Conservation (phyloP, 1,140 invertebrate species). For the Caenorhabditis latens region DNA sequence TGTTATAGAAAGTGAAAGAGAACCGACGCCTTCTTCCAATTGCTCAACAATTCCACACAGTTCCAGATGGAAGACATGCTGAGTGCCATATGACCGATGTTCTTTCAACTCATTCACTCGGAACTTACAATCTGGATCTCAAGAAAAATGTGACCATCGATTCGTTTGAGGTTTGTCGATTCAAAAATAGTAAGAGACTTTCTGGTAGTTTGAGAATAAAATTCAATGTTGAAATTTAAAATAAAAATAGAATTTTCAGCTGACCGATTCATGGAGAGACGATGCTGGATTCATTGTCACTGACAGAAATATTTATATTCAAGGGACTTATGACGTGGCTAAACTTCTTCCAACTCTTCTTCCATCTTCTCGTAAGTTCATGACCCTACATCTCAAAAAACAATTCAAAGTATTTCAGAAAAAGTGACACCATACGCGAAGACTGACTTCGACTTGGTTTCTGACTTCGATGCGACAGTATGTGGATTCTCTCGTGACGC, state of each 20-base stretch:
- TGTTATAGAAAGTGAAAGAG: slow-evolving; percentile 55
- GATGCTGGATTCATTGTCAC: slow-evolving; percentile 75
- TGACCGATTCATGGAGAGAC: slow-evolving; percentile 68
- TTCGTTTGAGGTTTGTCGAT: slow-evolving; percentile 71
- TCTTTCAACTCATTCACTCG: slow-evolving; percentile 72
- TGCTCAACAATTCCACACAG: slow-evolving; percentile 75
- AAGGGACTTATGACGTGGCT: slow-evolving; percentile 65
- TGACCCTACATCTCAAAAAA: background rate
- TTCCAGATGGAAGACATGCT: slow-evolving; percentile 69
- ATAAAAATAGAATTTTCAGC: background rate
- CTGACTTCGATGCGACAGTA: slow-evolving; percentile 63
- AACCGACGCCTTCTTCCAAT: slow-evolving; percentile 71
- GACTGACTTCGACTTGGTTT: slow-evolving; percentile 51
- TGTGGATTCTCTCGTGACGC: slow-evolving; percentile 61
- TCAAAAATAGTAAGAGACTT: background rate
- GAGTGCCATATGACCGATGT: slow-evolving; percentile 75
- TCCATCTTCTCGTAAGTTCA: slow-evolving; percentile 64
- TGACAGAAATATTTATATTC: slow-evolving; percentile 70
- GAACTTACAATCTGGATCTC: slow-evolving; percentile 73
- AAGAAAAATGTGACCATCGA: slow-evolving; percentile 78
- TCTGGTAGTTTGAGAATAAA: too few relatives aligned
- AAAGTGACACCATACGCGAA: slow-evolving; percentile 52
- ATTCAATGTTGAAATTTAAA: background rate
- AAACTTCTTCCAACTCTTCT: slow-evolving; percentile 63
- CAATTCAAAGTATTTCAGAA: slow-evolving; percentile 10